These are phyloP conservation scores for Tokudaia tokunoshimensis DNA, from an alignment of 2,797 vertebrate genomes.

Conservation along the genomic window DNA sequence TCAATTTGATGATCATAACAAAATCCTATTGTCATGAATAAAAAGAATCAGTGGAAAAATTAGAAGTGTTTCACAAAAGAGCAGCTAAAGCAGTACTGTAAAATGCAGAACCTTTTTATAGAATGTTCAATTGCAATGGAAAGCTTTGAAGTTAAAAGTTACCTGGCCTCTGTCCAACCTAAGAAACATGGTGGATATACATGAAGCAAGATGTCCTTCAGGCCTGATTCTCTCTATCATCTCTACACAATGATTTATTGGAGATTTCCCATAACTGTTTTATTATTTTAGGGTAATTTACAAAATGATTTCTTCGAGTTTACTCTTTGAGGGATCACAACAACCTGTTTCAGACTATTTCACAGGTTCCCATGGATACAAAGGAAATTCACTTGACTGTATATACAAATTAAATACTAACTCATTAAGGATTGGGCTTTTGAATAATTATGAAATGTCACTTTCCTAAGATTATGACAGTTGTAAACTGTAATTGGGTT, in stretches of 20 bases:
- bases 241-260: not conserved
- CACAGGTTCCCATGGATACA: not conserved
- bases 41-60: not conserved
- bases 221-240: not conserved
- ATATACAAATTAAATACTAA: not conserved
- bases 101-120: not conserved
- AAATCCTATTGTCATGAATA: not conserved
- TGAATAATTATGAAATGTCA: slow-evolving; percentile 16
- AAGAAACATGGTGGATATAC: not conserved
- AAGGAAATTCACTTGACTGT: slow-evolving; percentile 27
- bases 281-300: slow-evolving; percentile 17
- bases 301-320: slow-evolving; percentile 39
- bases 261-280: not conserved
- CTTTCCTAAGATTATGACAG: slow-evolving; percentile 40
- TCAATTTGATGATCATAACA: not conserved
- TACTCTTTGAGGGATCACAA: slow-evolving; percentile 18
- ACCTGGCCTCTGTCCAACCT: not conserved
- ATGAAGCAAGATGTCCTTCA: not conserved
- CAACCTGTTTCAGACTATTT: slow-evolving; percentile 37
- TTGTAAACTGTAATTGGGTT: not conserved
- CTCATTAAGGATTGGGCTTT: not conserved
- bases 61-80: slow-evolving; percentile 22
- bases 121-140: not conserved
- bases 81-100: not conserved
- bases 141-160: slow-evolving; percentile 9